These are phyloP conservation scores for Atherix ibis DNA, from an alignment of 2,888 invertebrate species.

Conservation along the genomic window DNA sequence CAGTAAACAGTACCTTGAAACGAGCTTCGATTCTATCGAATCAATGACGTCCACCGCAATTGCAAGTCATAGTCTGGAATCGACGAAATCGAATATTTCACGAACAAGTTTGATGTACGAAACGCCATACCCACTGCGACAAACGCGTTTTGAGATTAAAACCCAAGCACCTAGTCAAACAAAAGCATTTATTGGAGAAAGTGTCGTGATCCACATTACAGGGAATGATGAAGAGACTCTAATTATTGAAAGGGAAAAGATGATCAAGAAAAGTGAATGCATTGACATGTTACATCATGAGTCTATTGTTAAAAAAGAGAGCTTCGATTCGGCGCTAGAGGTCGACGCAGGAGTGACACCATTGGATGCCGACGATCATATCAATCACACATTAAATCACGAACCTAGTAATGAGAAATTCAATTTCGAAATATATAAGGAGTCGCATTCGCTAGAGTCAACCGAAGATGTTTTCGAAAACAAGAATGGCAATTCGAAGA, in stretches of 20 bases:
- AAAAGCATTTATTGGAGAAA: constrained; percentile 13
- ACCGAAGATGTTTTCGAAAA: neutral
- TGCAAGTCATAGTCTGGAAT: constrained; percentile 8
- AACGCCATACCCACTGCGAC: constrained; percentile 6
- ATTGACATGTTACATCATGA: constrained; percentile 2
- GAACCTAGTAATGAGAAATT: constrained; percentile 15
- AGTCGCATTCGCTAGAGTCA: constrained; percentile 12
- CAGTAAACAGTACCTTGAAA: constrained; percentile 15
- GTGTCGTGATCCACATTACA: constrained; percentile 16
- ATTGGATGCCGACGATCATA: constrained; percentile 1
- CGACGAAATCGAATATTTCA: constrained; percentile 12
- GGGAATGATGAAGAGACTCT: constrained; percentile 4
- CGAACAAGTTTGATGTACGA: constrained; percentile 16
- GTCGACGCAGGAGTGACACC: constrained; percentile 7
- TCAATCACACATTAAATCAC: constrained; percentile 1
- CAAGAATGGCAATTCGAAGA: no score
- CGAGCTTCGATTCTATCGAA: constrained; percentile 15
- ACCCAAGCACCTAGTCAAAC: neutral
- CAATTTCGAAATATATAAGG: constrained; percentile 17
- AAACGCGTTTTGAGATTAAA: no score
- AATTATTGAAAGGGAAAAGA: neutral
- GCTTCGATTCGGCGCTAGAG: constrained; percentile 11
- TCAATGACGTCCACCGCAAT: constrained; percentile 1
- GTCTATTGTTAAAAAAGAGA: constrained; percentile 9
- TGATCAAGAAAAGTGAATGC: no score